phyloP scores from a whole-genome alignment of 2,888 invertebrate species.

The Torymus tubicola region DNA sequence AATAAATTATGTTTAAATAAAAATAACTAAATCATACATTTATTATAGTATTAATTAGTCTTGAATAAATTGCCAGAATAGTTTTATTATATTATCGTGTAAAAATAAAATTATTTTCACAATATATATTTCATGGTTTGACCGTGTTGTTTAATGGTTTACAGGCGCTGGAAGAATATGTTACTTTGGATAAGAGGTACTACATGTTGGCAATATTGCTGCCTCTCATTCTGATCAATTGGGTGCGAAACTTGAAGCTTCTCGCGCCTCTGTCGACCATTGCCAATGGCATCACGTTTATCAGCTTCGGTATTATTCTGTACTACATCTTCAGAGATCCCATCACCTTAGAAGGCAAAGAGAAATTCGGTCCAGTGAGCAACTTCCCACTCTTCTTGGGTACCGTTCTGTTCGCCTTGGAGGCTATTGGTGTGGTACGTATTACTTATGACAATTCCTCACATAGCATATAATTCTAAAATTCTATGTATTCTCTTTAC shows the following conservation, averaged over 20 bases:
- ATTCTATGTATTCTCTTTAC: neutral
- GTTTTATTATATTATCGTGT: neutral
- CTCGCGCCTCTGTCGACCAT: constrained; percentile 93
- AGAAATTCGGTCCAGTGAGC: constrained; percentile 81
- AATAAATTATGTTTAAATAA: too few species aligned
- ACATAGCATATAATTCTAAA: too few species aligned
- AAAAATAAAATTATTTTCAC: neutral
- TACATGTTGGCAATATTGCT: constrained; percentile 81
- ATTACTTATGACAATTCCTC: neutral
- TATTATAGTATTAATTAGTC: too few species aligned
- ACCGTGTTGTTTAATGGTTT: constrained; percentile 56
- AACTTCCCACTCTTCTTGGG: constrained; percentile 96
- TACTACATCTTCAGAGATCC: constrained; percentile 89
- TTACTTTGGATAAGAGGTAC: constrained; percentile 78
- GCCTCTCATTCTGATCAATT: constrained; percentile 88
- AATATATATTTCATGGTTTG: neutral
- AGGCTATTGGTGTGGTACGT: constrained; percentile 94
- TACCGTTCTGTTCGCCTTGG: constrained; percentile 96
- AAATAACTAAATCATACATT: too few species aligned
- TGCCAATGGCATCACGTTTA: constrained; percentile 90
- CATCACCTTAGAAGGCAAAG: constrained; percentile 81
- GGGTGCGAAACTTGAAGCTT: constrained; percentile 89
- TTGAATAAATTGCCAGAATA: too few species aligned
- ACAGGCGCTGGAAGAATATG: constrained; percentile 77
- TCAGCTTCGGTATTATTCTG: constrained; percentile 90